These are phyloP conservation scores for Stichodactyla mertensii DNA, from an alignment of 64 coral and sea anemone genomes.

Conservation along the genomic window DNA sequence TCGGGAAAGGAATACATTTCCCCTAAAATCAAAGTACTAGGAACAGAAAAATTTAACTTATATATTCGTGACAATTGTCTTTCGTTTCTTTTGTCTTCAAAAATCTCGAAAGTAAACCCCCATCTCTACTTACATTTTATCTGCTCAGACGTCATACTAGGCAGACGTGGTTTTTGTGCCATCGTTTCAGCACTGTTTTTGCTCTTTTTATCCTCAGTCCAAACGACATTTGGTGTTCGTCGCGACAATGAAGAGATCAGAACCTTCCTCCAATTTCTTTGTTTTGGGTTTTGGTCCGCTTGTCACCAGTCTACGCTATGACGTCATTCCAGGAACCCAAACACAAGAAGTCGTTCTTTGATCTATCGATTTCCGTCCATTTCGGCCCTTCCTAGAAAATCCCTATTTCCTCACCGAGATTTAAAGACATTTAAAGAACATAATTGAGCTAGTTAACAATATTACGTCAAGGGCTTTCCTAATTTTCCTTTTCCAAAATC, in stretches of 20 bases:
- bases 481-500: no score
- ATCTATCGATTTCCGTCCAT: no score
- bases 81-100: neutral
- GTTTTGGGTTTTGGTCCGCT: neutral
- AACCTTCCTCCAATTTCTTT: conserved; percentile 10
- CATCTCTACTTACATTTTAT: conserved; percentile 11
- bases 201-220: neutral
- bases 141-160: conserved; percentile 24
- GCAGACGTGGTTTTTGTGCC: conserved; percentile 17
- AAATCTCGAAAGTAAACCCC: neutral
- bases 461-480: no score
- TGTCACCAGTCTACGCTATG: neutral
- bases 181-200: neutral
- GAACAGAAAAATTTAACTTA: neutral
- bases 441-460: no score
- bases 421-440: no score
- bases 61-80: neutral
- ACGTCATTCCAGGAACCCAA: conserved; percentile 2
- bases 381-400: no score
- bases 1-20: neutral
- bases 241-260: neutral
- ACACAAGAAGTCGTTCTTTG: neutral
- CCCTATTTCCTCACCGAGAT: no score
- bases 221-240: neutral
- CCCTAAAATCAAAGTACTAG: neutral